Base-by-base conservation (phyloP, 2,888 invertebrate species). In the Sarcophaga variegata region DNA sequence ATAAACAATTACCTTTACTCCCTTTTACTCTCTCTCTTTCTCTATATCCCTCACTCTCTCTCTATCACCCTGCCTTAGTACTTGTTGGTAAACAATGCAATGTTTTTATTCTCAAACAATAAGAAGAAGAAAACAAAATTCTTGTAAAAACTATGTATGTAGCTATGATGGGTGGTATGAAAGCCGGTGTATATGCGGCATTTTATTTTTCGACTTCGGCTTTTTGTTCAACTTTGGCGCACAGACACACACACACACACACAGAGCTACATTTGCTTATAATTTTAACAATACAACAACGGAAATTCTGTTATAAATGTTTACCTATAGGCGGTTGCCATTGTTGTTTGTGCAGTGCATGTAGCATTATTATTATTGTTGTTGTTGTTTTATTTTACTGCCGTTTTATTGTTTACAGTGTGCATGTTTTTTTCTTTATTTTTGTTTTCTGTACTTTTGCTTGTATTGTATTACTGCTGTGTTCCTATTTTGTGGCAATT, bases 271-370 rank as follows among this genome's bases (percentile, higher is more conserved):
- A 80, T 45, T n/a, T 67, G 11, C 45, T 45, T 37, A 71, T 54
- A 25, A 37, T n/a, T 17, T 45, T 67, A 67, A 49, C 47, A 47
- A 81, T 11, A 8, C n/a, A 66, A 64, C 63, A 86, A 72, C 83
- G 81, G 80, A 86, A 86, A 81, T 77, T 86, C 83, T 72, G 63
- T 83, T 81, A 72, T 60, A 83, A 80, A 76, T 82, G 76, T 79
- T 86, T 76, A 76, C 66, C 74, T 17, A 54, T 17, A 54, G 54
- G 54, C 54, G 17, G 54, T 17, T 54, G 54, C 54, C 54, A 54
- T 54, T 54, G 17, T 54, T 54, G 54, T 54, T 12, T 54, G 12
- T 54, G 54, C 17, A n/a, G 25, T 25, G 66, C 27, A 17, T 49
- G 47, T n/a, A 49, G 49, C 49, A 14, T 11, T 14, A 49, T 12